A percentile compares a stretch with the other conserved stretches of the same genome.
These are phyloP conservation scores for Carapus acus DNA, from an alignment of 2,797 vertebrate species.

Conservation along the genomic window DNA sequence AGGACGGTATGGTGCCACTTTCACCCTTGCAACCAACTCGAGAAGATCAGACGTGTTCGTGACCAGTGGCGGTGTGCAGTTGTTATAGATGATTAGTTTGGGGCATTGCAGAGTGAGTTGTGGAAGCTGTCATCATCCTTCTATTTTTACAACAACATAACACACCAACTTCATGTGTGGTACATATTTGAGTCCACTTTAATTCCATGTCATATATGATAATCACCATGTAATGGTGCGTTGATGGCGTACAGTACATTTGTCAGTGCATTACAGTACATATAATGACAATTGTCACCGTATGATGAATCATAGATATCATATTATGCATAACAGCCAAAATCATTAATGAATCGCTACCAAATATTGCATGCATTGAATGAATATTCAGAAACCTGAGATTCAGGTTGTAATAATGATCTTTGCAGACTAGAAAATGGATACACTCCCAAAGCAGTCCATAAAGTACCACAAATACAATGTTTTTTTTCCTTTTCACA, in stretches of 20 bases:
- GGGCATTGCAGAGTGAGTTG: slow-evolving; percentile 4
- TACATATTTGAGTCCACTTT: slow-evolving; percentile 33
- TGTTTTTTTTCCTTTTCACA: no score
- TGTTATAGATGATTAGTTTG: slow-evolving; percentile 48
- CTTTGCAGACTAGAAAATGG: slow-evolving; percentile 6
- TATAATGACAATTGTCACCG: slow-evolving; percentile 21
- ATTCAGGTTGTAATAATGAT: slow-evolving; percentile 11
- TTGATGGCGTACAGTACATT: slow-evolving; percentile 32
- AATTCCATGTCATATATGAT: slow-evolving; percentile 37
- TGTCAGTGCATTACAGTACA: slow-evolving; percentile 25
- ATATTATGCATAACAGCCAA: slow-evolving; percentile 12
- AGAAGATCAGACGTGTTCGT: slow-evolving; percentile 18
- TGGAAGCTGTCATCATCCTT: slow-evolving; percentile 8
- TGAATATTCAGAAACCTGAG: not conserved
- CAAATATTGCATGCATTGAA: slow-evolving; percentile 17
- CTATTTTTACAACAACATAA: slow-evolving; percentile 35
- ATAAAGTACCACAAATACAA: no score
- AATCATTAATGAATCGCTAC: slow-evolving; percentile 4
- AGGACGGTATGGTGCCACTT: slow-evolving; percentile 6
- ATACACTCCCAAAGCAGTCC: not conserved
- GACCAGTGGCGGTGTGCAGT: slow-evolving; percentile 1
- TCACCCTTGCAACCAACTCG: not conserved
- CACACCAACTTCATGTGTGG: slow-evolving; percentile 26
- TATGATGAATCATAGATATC: slow-evolving; percentile 13
- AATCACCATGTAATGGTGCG: slow-evolving; percentile 21